Conservation (phyloP, 2,113 vertebrate species). For the Delphinapterus leucas region DNA sequence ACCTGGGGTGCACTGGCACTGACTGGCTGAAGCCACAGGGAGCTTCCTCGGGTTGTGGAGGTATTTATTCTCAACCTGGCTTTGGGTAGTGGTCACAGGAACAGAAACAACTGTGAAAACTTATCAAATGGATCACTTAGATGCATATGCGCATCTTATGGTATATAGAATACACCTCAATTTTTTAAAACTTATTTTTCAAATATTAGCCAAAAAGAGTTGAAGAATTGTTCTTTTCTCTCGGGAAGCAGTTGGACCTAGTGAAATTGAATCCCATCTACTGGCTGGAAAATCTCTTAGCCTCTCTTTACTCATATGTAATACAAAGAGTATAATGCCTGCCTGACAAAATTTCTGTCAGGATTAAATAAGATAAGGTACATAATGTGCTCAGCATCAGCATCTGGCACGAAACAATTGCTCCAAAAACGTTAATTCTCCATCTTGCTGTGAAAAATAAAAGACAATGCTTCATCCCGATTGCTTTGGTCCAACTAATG, state of each 20-base stretch:
- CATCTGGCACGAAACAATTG: neutral
- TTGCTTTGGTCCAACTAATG: neutral
- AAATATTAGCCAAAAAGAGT: neutral
- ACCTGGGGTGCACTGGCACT: accelerated
- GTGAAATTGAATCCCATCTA: neutral
- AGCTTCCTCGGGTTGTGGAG: accelerated
- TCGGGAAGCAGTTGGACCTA: neutral
- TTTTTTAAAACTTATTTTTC: neutral
- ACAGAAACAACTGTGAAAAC: neutral
- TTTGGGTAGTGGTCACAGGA: neutral
- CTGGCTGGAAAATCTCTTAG: neutral
- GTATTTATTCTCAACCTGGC: neutral
- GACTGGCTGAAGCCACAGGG: neutral
- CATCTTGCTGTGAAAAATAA: neutral
- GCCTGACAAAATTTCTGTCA: neutral
- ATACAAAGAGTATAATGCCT: neutral
- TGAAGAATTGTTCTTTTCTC: neutral
- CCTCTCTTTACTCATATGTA: neutral
- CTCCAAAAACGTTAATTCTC: neutral
- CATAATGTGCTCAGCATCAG: neutral
- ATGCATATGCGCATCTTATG: neutral
- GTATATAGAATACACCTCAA: neutral
- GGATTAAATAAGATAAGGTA: neutral
- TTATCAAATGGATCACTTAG: neutral
- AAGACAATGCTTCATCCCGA: neutral